Percentiles rank a stretch among this genome's conserved stretches.
Conservation (phyloP, 2,888 invertebrate species). For the Agrochola circellaris region DNA sequence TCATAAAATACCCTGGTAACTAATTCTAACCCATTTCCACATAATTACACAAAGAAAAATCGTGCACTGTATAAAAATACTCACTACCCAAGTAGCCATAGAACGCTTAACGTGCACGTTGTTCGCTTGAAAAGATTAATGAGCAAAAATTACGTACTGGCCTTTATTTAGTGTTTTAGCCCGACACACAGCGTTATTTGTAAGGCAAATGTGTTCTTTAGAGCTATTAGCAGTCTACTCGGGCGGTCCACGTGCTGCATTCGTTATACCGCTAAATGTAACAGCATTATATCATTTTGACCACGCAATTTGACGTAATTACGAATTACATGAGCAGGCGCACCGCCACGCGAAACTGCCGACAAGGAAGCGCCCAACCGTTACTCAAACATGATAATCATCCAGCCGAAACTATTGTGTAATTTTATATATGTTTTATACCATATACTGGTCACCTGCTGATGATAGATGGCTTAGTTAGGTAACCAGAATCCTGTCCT, state of each 20-base stretch:
- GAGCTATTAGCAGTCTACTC: slow-evolving; percentile 75
- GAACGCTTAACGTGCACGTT: slow-evolving; percentile 47
- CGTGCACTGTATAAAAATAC: slow-evolving; percentile 56
- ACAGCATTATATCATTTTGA: slow-evolving; percentile 86
- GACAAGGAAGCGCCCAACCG: slow-evolving; percentile 75
- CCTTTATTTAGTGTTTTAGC: slow-evolving; percentile 62
- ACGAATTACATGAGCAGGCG: slow-evolving; percentile 83
- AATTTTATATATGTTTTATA: slow-evolving; percentile 63
- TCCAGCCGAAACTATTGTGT: slow-evolving; percentile 78
- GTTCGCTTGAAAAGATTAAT: slow-evolving; percentile 62
- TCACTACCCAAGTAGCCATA: slow-evolving; percentile 34
- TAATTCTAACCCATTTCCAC: slow-evolving; percentile 44
- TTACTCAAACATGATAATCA: slow-evolving; percentile 75
- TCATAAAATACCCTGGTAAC: slow-evolving; percentile 41
- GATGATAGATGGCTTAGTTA: slow-evolving; percentile 38
- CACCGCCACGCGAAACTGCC: slow-evolving; percentile 74
- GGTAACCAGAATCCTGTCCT: slow-evolving; percentile 20
- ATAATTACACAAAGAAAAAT: slow-evolving; percentile 59
- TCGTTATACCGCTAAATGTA: slow-evolving; percentile 80
- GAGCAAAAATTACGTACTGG: slow-evolving; percentile 64
- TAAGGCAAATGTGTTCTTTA: slow-evolving; percentile 67
- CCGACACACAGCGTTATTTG: slow-evolving; percentile 65
- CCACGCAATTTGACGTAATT: slow-evolving; percentile 89
- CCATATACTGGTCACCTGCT: slow-evolving; percentile 12
- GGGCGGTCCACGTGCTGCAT: slow-evolving; percentile 71